A percentile compares a stretch with the other conserved stretches of the same genome.
Evolutionary conservation across 23 tunicate genomes (phyloP).

Genomic region (Phallusia fumigata): DNA sequence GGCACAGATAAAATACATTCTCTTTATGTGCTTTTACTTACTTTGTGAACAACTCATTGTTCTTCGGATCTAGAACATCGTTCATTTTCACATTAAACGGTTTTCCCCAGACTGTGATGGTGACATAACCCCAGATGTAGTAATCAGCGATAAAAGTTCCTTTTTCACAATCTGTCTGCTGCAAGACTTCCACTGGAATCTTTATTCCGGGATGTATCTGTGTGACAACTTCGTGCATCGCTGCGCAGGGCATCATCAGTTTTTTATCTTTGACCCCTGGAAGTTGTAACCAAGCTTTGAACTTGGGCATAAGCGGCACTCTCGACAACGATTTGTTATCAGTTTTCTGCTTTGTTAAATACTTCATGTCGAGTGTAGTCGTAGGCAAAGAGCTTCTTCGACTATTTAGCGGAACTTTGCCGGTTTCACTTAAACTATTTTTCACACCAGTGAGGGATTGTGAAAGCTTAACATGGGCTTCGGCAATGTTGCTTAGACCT

Average conservation of each 20-base stretch:
- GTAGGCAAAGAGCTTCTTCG: not conserved
- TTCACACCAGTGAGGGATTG: not conserved
- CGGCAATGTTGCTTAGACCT: not conserved
- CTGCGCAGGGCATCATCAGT: not conserved
- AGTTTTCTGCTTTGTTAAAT: slow-evolving; percentile 3
- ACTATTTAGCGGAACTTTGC: not conserved
- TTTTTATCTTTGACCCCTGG: not conserved
- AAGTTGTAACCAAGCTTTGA: slow-evolving; percentile 2
- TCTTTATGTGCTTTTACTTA: not conserved
- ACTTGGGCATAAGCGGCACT: slow-evolving; percentile 44
- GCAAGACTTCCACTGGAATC: slow-evolving; percentile 29
- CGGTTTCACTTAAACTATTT: not conserved
- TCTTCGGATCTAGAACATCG: slow-evolving; percentile 54
- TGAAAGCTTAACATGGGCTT: not conserved
- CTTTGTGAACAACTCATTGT: slow-evolving; percentile 38
- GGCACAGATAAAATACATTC: no score
- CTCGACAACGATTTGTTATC: slow-evolving; percentile 20
- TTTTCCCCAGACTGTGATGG: slow-evolving; percentile 65
- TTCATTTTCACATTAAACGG: slow-evolving; percentile 37
- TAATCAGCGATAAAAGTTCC: slow-evolving; percentile 42
- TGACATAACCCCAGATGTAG: slow-evolving; percentile 46
- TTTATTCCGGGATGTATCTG: slow-evolving; percentile 18
- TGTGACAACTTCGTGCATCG: not conserved
- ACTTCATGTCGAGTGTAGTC: not conserved
- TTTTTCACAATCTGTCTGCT: slow-evolving; percentile 29